Evolutionary conservation across 2,888 invertebrate genomes (phyloP), one percentile per base, ranked within the genome.

Genomic region (Thymelicus lineola): DNA sequence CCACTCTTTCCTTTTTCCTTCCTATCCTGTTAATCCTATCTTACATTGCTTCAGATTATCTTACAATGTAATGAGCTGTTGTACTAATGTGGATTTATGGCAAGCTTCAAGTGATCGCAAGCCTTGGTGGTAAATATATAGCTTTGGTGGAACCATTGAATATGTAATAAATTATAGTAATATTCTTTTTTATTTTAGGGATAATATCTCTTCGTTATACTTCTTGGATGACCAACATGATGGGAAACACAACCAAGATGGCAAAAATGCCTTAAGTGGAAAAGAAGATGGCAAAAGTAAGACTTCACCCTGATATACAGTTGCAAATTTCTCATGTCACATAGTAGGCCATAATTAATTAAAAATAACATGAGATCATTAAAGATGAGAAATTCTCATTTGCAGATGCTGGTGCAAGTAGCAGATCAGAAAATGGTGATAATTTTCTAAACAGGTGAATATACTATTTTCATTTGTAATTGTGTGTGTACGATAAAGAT

Each of bases 91-190:
- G 74, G 87, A 88, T 74, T 79, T 88, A 77, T 91, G 90, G 90
- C 83, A 83, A 73, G 75, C 82, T 20, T 77, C 80, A 63, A 73
- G 82, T 45, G 81, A 82, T 20, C 80, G 76, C 71, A 85, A 84
- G 74, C 82, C 87, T 60, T 93, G 91, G 92, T 93, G 93, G 93
- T 93, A 90, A 90, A 76, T 66, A 64, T 55, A 46, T 45, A 28
- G 65, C 50, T 71, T 53, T 61, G 65, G 17, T 58, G 61, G 17
- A 9, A 53, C 1, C 17, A 12, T 66, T 68, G 14, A 61, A 20
- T 45, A 20, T 17, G 1, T 14, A 15, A 12, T 57, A 53, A 48
- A 12, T 36, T 46, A 64, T 42, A 57, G 20, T 14, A 63, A 58
- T 58, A 28, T 28, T 58, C 28, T 66, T 63, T 55, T 28, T 67